phyloP scores from a whole-genome alignment of 37 sponge, comb jelly and placozoan species.

The Cladorhizidae sp. region DNA sequence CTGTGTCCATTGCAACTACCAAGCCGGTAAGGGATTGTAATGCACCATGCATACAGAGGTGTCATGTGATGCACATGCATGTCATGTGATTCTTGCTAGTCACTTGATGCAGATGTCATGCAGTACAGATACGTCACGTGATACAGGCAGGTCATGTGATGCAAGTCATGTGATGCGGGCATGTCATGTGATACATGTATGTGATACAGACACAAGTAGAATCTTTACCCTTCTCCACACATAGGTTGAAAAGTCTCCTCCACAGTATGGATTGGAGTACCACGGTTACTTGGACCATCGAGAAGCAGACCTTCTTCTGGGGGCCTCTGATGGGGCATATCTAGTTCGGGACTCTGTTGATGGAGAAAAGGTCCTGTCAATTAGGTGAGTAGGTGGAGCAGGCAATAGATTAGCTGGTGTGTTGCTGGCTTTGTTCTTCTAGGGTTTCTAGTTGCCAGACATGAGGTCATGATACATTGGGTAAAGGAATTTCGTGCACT shows the following conservation, averaged over 20 bases:
- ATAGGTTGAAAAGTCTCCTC: conserved; percentile 46
- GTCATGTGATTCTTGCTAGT: too few species aligned
- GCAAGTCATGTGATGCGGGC: too few species aligned
- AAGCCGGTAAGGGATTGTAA: conserved; percentile 29
- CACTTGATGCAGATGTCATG: too few species aligned
- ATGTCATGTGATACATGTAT: too few species aligned
- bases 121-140: too few species aligned
- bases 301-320: conserved; percentile 37
- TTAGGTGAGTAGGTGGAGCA: conserved; percentile 59
- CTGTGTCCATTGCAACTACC: conserved; percentile 15
- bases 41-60: too few species aligned
- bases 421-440: not conserved
- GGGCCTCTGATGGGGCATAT: conserved; percentile 52
- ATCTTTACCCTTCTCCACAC: too few species aligned
- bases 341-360: conserved; percentile 58
- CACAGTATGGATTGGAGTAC: conserved; percentile 72
- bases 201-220: too few species aligned
- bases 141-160: too few species aligned
- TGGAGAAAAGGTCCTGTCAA: conserved; percentile 66
- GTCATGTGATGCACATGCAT: too few species aligned
- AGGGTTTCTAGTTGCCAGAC: too few species aligned
- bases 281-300: conserved; percentile 57
- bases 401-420: not conserved
- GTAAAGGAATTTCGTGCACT: not conserved
- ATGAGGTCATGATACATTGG: too few species aligned